Evolutionary conservation across 2,888 invertebrate genomes (phyloP), one percentile per base, ranked within the genome.

Genomic region (Cenopis cana): DNA sequence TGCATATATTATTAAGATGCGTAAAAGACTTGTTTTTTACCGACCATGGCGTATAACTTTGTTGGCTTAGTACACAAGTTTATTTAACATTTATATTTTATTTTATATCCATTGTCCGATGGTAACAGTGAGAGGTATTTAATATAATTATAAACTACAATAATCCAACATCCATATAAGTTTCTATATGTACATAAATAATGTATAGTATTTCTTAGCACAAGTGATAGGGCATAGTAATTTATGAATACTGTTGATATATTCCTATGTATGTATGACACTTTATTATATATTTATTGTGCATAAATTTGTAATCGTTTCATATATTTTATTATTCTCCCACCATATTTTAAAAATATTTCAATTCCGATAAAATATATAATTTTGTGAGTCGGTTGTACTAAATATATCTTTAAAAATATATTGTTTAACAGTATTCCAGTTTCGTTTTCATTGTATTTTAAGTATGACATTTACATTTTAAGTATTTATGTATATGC

Each of bases 101-200:
- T 38, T 50, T 64, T 57, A 56, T 61, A 65, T 64, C 64, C 20
- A 62, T 64, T 69, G 69, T 65, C 56, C 29, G 54, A 56, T 88
- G 89, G 89, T 89, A 89, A 89, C 89, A 84, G 82, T 74, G 78
- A 77, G 89, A 89, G 89, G 89, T 89, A 89, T 85, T 82, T 79
- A 74, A 74, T 76, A 70, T 59, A 50, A 29, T 4, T 5, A 29
- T 65, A 69, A 76, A 81, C 82, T 82, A 85, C 85, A 85, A 84
- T 83, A 76, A 74, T 76, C 77, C 74, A 78, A 79, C 75, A 78
- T 78, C 76, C 78, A 73, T 79, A 77, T 77, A 79, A 71, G 77
- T 75, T 75, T 75, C 74, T 76, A 77, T 78, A 73, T 69, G 69
- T 76, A 75, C 75, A 77, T 73, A 74, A 73, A 73, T 76, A 75